These are phyloP conservation scores for Vireo altiloquus DNA, from an alignment of 2,113 vertebrate species.

Conservation along the genomic window DNA sequence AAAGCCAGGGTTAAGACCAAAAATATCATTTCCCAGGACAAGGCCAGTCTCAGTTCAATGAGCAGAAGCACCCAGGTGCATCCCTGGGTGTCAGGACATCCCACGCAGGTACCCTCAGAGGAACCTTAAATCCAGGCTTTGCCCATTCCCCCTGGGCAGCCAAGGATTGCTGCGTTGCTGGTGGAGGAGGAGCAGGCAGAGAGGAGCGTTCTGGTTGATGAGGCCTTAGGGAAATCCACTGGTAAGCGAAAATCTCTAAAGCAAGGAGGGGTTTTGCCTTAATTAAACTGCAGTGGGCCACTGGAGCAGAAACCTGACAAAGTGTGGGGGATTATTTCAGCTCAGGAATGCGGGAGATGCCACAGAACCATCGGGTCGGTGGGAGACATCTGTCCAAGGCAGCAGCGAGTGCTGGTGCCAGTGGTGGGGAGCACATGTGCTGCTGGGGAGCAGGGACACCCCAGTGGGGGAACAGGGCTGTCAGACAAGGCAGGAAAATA, in stretches of 20 bases:
- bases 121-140: neutral
- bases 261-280: neutral
- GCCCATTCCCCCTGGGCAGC: neutral
- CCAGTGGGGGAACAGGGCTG: neutral
- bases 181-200: neutral
- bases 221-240: neutral
- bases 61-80: neutral
- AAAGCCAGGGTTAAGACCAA: neutral
- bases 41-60: neutral
- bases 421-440: neutral
- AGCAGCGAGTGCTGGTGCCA: neutral
- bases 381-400: neutral
- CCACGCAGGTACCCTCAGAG: neutral
- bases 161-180: neutral
- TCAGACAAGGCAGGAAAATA: neutral
- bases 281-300: slow-evolving; percentile 15
- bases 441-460: neutral
- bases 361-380: rapidly evolving
- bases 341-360: neutral
- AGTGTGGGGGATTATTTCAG: neutral
- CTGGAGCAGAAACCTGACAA: neutral
- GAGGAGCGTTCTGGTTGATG: neutral
- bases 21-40: neutral
- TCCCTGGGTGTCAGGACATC: neutral
- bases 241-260: neutral